Percentiles rank a stretch among this genome's conserved stretches.
These are phyloP conservation scores for Hippocampus zosterae DNA, from an alignment of 2,113 vertebrate genomes.

Conservation along the genomic window DNA sequence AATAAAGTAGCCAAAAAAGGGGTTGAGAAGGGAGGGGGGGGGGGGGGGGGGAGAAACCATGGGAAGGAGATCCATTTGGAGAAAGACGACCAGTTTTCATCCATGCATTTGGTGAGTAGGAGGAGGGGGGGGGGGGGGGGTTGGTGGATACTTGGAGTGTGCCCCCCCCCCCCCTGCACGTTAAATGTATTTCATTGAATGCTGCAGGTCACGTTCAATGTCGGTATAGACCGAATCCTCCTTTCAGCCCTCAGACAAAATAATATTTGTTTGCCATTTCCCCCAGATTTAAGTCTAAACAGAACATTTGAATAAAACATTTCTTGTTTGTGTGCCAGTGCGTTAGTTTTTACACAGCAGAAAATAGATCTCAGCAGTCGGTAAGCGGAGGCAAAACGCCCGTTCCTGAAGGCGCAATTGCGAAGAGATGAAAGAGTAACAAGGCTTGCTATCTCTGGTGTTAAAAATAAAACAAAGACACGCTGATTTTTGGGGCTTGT, in stretches of 20 bases:
- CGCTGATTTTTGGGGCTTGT: conserved; percentile 32
- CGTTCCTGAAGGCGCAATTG: conserved; percentile 51
- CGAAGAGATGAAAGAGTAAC: conserved; percentile 38
- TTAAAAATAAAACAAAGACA: conserved; percentile 22
- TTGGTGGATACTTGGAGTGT: conserved; percentile 43
- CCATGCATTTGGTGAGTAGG: no score
- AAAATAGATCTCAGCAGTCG: conserved; percentile 38
- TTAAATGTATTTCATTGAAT: conserved; percentile 46
- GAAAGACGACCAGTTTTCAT: conserved; percentile 55
- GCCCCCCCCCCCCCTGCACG: conserved; percentile 13
- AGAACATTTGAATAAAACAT: conserved; percentile 57
- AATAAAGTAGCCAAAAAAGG: conserved; percentile 1
- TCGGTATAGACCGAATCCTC: conserved; percentile 45
- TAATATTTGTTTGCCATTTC: conserved; percentile 49
- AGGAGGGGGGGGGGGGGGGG: conserved; percentile 27
- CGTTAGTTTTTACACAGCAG: conserved; percentile 20
- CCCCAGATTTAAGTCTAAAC: conserved; percentile 30
- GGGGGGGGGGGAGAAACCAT: conserved; percentile 24
- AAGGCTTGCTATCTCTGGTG: conserved; percentile 33
- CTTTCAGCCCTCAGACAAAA: conserved; percentile 45
- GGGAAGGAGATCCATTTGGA: conserved; percentile 58
- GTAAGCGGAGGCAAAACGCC: conserved; percentile 31
- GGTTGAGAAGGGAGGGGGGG: conserved; percentile 14
- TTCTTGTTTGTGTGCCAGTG: conserved; percentile 42
- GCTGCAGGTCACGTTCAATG: conserved; percentile 60